A percentile compares a stretch with the other conserved stretches of the same genome.
Evolutionary conservation across 2,113 vertebrate genomes (phyloP).

Genomic region (Porphyrio hochstetteri): DNA sequence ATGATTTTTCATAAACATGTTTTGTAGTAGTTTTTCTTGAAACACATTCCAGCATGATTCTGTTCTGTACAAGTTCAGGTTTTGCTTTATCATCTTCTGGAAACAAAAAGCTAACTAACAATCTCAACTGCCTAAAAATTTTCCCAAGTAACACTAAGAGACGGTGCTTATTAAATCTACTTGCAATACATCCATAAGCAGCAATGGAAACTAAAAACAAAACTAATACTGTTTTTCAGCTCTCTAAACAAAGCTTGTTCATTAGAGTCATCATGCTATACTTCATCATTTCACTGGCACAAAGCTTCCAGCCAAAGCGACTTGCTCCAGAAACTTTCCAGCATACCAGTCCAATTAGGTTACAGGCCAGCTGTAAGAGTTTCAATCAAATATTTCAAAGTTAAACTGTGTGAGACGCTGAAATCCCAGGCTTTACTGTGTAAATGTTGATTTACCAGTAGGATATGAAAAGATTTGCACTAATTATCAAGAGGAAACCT

Average conservation of each 20-base stretch:
- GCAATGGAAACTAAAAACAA: constrained; percentile 40
- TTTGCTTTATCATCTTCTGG: not conserved
- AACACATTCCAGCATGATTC: not conserved
- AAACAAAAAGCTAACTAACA: not conserved
- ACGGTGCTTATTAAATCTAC: not conserved
- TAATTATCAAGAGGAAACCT: not conserved
- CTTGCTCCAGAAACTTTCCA: constrained; percentile 60
- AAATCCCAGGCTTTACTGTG: constrained; percentile 35
- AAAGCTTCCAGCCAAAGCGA: not conserved
- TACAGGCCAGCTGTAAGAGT: constrained; percentile 51
- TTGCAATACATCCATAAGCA: not conserved
- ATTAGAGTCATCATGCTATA: constrained; percentile 26
- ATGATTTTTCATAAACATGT: not conserved
- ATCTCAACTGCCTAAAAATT: not conserved
- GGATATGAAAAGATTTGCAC: constrained; percentile 25
- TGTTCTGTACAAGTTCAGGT: not conserved
- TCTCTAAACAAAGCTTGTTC: constrained; percentile 43
- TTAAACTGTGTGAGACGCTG: not conserved
- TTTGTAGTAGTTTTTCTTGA: not conserved
- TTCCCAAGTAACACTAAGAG: not conserved
- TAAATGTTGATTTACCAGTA: not conserved
- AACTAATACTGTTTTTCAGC: constrained; percentile 3
- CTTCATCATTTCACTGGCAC: constrained; percentile 47
- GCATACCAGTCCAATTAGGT: constrained; percentile 53
- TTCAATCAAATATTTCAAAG: constrained; percentile 19